Evolutionary conservation across 2,888 invertebrate species (phyloP).

Genomic region (Heteropelma amictum): DNA sequence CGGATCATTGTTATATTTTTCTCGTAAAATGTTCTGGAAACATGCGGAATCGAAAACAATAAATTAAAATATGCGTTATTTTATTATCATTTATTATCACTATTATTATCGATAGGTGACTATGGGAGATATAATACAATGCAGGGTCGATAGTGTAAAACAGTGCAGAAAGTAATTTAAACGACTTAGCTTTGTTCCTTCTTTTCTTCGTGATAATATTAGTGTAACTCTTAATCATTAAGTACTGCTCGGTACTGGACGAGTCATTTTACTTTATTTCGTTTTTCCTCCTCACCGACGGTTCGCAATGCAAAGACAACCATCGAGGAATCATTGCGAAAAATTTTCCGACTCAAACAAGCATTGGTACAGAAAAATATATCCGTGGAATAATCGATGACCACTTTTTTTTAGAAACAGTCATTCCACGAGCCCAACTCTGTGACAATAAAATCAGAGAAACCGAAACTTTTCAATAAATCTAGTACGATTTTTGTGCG

Average conservation of each 20-base stretch:
- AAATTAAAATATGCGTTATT: conserved; percentile 55
- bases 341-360: too few relatives aligned
- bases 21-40: neutral
- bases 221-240: conserved; percentile 59
- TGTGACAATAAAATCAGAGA: too few relatives aligned
- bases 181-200: conserved; percentile 5
- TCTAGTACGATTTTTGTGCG: too few relatives aligned
- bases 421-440: too few relatives aligned
- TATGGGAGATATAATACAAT: conserved; percentile 63
- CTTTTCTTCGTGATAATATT: conserved; percentile 21
- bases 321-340: neutral
- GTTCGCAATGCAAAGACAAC: too few relatives aligned
- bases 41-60: conserved; percentile 40
- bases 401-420: neutral
- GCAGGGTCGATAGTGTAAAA: conserved; percentile 33
- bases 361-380: too few relatives aligned
- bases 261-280: too few relatives aligned
- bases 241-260: conserved; percentile 60
- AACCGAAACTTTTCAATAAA: too few relatives aligned
- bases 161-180: conserved; percentile 36
- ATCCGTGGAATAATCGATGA: too few relatives aligned
- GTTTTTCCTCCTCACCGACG: too few relatives aligned
- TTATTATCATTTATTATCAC: conserved; percentile 56
- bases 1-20: too few relatives aligned
- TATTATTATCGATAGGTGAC: conserved; percentile 30